Percentiles rank a stretch among this genome's conserved stretches.
Conservation (phyloP, 2,888 invertebrate species). For the Mesochorus sp. region DNA sequence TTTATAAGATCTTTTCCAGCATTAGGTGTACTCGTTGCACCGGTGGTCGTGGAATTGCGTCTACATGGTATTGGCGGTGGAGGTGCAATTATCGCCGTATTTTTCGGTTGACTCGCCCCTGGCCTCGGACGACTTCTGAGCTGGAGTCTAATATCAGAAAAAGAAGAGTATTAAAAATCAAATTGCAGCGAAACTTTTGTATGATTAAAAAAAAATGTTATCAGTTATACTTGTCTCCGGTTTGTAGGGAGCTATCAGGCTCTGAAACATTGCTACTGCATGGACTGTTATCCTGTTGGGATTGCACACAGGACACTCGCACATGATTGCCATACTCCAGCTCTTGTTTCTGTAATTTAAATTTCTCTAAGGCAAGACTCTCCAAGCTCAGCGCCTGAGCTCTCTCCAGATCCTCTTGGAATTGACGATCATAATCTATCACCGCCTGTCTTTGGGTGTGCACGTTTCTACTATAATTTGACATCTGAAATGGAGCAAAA, state of each 20-base stretch:
- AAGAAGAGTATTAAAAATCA: neutral
- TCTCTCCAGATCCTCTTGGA: conserved; percentile 93
- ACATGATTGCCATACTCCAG: conserved; percentile 69
- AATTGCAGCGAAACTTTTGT: neutral
- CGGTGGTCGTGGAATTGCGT: conserved; percentile 78
- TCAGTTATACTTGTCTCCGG: conserved; percentile 74
- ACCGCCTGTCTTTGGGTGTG: conserved; percentile 74
- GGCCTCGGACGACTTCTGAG: conserved; percentile 85
- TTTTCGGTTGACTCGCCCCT: conserved; percentile 82
- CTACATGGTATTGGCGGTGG: conserved; percentile 81
- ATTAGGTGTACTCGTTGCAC: conserved; percentile 70
- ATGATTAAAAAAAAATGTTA: neutral
- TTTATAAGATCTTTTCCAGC: conserved; percentile 77
- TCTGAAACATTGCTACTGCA: conserved; percentile 68
- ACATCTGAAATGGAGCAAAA: conserved; percentile 77
- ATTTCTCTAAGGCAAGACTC: conserved; percentile 92
- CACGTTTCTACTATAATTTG: conserved; percentile 76
- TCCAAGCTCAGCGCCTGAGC: conserved; percentile 94
- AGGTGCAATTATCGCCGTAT: conserved; percentile 82
- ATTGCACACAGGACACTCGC: conserved; percentile 59
- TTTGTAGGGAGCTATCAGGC: conserved; percentile 67
- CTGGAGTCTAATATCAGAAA: conserved; percentile 77
- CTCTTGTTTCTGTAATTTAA: conserved; percentile 87
- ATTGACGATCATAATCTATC: conserved; percentile 90
- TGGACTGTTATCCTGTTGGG: conserved; percentile 56